Evolutionary conservation across 2,113 vertebrate species (phyloP).

Genomic region (Notothenia coriiceps): DNA sequence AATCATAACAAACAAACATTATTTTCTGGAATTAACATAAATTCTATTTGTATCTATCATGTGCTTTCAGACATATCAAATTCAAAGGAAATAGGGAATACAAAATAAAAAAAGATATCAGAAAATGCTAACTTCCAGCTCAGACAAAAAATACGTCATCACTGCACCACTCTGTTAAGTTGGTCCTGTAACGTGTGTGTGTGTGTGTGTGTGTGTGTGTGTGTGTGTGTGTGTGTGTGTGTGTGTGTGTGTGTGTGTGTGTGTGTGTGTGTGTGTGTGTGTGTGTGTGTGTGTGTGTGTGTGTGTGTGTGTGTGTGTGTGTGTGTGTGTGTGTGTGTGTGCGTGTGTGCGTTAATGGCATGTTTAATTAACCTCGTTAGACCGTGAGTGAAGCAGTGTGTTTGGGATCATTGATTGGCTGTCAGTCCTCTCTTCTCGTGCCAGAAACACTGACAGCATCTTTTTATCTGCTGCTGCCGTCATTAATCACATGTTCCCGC

Average conservation of each 20-base stretch:
- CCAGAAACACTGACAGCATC: conserved; percentile 50
- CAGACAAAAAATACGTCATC: no score
- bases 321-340: conserved; percentile 20
- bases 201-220: background rate
- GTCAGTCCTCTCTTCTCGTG: conserved; percentile 59
- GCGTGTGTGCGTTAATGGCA: conserved; percentile 41
- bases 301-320: background rate
- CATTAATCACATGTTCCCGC: conserved; percentile 20
- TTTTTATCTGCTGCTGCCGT: conserved; percentile 24
- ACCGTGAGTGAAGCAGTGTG: conserved; percentile 43
- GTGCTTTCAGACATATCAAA: no score
- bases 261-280: conserved; percentile 9
- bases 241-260: conserved; percentile 19
- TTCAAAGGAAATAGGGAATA: no score
- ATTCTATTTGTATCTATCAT: no score
- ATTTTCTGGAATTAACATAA: no score
- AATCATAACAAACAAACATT: no score
- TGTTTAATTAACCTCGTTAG: conserved; percentile 68
- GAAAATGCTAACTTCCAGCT: no score
- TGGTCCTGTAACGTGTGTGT: no score
- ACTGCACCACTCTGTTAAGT: no score
- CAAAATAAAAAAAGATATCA: no score
- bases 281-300: conserved; percentile 12
- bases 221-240: no score
- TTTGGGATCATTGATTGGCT: conserved; percentile 68